A percentile compares a stretch with the other conserved stretches of the same genome.
These are phyloP conservation scores for Polietes domitor DNA, from an alignment of 2,888 invertebrate genomes.

Conservation along the genomic window DNA sequence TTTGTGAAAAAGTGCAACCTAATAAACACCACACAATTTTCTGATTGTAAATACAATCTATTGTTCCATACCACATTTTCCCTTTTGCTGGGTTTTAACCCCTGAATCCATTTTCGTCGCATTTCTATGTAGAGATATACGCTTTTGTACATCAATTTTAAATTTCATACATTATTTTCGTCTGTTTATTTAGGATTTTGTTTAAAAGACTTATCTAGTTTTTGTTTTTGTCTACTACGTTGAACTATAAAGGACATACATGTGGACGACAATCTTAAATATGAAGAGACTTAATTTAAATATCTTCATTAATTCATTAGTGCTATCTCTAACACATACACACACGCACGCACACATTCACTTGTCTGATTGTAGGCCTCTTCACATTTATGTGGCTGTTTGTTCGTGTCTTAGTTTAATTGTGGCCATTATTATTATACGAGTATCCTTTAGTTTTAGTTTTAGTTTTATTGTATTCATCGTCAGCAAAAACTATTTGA, in stretches of 20 bases:
- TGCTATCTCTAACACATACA: slow-evolving; percentile 41
- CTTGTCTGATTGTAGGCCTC: neutral
- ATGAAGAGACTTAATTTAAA: slow-evolving; percentile 37
- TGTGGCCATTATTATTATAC: slow-evolving; percentile 9
- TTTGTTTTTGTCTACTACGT: too few relatives aligned
- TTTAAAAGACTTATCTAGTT: neutral
- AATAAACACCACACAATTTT: too few relatives aligned
- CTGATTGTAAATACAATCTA: too few relatives aligned
- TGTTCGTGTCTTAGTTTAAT: neutral
- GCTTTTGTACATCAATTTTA: neutral
- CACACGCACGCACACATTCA: neutral
- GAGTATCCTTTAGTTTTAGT: neutral
- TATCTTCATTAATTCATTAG: slow-evolving; percentile 59
- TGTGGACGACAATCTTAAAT: neutral
- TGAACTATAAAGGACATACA: neutral
- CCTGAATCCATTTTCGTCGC: too few relatives aligned
- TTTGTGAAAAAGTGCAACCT: too few relatives aligned
- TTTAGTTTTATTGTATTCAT: too few relatives aligned
- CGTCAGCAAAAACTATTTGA: slow-evolving; percentile 2
- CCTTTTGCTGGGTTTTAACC: too few relatives aligned
- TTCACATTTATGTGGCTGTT: too few relatives aligned
- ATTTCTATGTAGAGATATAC: too few relatives aligned
- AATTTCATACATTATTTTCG: neutral
- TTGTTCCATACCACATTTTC: too few relatives aligned
- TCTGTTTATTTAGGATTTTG: neutral